Evolutionary conservation across 1,140 invertebrate genomes (phyloP).

Genomic region (Rhagoletis zephyria): DNA sequence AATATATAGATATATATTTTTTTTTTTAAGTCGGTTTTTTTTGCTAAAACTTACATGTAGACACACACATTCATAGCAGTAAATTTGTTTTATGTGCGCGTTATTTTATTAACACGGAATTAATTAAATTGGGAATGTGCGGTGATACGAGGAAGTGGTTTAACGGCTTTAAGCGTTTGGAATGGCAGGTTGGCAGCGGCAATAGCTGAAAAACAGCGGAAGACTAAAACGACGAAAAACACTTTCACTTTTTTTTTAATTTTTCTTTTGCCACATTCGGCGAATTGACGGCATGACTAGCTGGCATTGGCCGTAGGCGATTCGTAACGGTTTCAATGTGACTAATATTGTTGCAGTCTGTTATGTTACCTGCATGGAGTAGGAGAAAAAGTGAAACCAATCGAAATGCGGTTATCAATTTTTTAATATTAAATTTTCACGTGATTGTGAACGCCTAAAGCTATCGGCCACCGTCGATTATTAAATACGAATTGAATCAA

Average conservation of each 20-base stretch:
- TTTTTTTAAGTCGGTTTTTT: too few relatives aligned
- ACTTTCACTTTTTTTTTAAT: conserved; percentile 44
- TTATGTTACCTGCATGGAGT: not conserved
- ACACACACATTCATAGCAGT: not conserved
- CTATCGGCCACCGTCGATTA: not conserved
- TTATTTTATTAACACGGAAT: conserved; percentile 51
- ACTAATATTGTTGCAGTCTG: conserved; percentile 18
- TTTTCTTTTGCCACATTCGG: conserved; percentile 25
- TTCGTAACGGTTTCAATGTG: conserved; percentile 36
- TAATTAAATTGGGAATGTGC: conserved; percentile 44
- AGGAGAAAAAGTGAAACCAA: conserved; percentile 19
- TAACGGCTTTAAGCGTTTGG: not conserved
- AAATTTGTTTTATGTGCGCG: not conserved
- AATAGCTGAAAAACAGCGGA: conserved; percentile 13
- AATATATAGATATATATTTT: too few relatives aligned
- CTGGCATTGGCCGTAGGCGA: conserved; percentile 22
- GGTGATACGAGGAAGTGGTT: conserved; percentile 25
- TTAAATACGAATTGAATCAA: not conserved
- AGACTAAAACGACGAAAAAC: not conserved
- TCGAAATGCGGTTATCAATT: conserved; percentile 31
- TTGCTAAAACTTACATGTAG: not conserved
- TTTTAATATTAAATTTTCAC: conserved; percentile 22
- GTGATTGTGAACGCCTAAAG: not conserved
- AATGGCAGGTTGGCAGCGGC: not conserved
- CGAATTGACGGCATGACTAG: not conserved